Conservation (phyloP, 2,113 vertebrate genomes). For the Struthio camelus region DNA sequence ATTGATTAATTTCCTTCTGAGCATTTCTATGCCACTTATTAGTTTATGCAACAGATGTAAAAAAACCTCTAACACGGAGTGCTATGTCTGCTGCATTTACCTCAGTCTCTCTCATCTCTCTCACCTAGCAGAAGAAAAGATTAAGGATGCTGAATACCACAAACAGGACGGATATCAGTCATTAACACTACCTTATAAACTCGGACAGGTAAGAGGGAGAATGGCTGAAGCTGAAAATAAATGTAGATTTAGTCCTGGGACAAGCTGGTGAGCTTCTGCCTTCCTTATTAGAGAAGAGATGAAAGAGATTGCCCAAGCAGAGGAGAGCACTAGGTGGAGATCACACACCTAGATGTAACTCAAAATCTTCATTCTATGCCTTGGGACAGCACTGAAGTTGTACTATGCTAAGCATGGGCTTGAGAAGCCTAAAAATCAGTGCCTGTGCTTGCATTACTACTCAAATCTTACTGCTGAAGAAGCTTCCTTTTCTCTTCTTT, state of each 20-base stretch:
- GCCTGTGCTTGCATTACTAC: neutral
- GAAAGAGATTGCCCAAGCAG: neutral
- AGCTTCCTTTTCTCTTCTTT: neutral
- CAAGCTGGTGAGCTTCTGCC: neutral
- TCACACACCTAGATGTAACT: neutral
- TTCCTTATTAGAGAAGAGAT: neutral
- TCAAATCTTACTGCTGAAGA: neutral
- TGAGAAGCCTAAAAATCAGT: neutral
- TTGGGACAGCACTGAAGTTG: accelerated
- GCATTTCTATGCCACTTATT: neutral
- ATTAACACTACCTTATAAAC: neutral
- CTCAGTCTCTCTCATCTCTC: neutral
- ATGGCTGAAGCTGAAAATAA: neutral
- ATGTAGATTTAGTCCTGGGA: neutral
- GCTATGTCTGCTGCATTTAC: neutral
- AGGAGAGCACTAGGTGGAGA: neutral
- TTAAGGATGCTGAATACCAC: neutral
- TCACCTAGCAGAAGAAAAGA: neutral
- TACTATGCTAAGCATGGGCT: neutral
- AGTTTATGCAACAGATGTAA: neutral
- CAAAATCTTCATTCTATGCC: neutral
- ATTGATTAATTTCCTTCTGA: neutral
- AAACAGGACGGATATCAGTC: neutral
- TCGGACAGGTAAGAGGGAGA: neutral
- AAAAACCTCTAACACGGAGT: neutral